Percentiles rank a stretch among this genome's conserved stretches.
These are phyloP conservation scores for Coptodon rendalli DNA, from an alignment of 2,113 vertebrate species.

Conservation along the genomic window DNA sequence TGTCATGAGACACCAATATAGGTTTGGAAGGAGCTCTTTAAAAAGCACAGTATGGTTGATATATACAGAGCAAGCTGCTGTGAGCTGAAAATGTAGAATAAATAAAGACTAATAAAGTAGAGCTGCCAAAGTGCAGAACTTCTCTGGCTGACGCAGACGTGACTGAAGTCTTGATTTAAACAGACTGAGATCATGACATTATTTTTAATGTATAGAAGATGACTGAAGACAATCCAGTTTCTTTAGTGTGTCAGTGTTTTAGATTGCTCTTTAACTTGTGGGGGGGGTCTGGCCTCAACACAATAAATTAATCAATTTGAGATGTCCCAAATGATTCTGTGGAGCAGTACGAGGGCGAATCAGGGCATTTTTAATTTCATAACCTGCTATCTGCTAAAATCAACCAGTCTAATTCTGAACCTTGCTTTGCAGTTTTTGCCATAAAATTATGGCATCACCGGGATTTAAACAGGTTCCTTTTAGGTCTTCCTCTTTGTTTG, in stretches of 20 bases:
- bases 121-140: neutral
- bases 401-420: neutral
- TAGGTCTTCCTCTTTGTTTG: neutral
- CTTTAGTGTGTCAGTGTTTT: neutral
- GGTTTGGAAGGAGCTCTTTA: neutral
- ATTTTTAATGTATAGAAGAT: neutral
- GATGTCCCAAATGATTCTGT: neutral
- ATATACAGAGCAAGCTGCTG: neutral
- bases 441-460: neutral
- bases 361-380: neutral
- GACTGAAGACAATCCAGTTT: neutral
- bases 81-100: neutral
- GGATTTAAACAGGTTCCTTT: neutral
- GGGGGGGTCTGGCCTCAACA: neutral
- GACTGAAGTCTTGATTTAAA: neutral
- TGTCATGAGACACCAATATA: conserved; percentile 10
- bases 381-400: neutral
- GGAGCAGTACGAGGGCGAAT: neutral
- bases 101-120: neutral
- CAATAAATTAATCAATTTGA: neutral
- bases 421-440: neutral
- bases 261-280: neutral
- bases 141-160: neutral
- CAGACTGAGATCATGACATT: neutral
- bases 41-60: neutral